Conservation (phyloP, 2,797 vertebrate genomes). For the Agapornis canus region DNA sequence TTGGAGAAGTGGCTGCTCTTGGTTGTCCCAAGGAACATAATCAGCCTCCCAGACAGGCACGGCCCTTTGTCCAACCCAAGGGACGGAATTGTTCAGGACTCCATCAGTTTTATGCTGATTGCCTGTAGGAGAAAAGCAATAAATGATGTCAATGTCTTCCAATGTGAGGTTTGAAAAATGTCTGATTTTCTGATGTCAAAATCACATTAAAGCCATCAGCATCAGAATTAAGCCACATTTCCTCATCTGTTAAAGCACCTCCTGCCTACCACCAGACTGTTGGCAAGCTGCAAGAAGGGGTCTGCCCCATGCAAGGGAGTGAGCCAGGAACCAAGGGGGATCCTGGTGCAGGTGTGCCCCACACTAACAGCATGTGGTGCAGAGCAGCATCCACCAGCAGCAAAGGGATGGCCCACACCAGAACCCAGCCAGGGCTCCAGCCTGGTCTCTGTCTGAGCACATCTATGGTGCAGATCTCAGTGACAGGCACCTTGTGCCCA, state of each 20-base stretch:
- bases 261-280: neutral
- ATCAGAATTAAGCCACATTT: neutral
- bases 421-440: neutral
- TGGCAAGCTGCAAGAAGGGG: neutral
- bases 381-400: neutral
- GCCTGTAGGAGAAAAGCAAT: neutral
- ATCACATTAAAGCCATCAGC: neutral
- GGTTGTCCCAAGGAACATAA: neutral
- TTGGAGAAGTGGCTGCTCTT: neutral
- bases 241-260: neutral
- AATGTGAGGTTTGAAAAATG: neutral
- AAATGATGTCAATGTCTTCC: neutral
- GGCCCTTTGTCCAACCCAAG: neutral
- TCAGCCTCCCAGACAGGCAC: neutral
- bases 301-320: neutral
- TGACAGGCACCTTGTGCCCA: neutral
- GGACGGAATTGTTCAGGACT: neutral
- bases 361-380: neutral
- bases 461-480: neutral
- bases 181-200: neutral
- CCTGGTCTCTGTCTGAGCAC: neutral
- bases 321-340: neutral
- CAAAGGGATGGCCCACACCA: neutral
- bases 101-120: rapidly evolving
- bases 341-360: too few species aligned